Percentiles rank a stretch among this genome's conserved stretches.
Conservation (phyloP, 2,113 vertebrate species). For the Copsychus sechellarum region DNA sequence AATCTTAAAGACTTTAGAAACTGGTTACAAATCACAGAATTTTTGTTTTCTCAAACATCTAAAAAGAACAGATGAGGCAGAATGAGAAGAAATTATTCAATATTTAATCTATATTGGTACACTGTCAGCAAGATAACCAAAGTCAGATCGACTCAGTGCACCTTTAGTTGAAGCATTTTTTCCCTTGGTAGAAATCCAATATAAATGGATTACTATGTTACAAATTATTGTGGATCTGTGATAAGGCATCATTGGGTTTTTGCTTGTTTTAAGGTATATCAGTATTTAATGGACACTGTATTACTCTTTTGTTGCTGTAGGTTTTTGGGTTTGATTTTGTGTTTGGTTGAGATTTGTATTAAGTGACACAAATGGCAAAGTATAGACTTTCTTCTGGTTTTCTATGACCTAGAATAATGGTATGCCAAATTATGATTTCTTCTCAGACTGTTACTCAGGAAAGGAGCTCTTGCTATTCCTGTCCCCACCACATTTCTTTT, state of each 20-base stretch:
- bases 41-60: background rate
- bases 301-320: background rate
- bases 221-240: background rate
- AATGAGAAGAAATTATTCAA: background rate
- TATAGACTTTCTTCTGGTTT: background rate
- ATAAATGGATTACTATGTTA: background rate
- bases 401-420: background rate
- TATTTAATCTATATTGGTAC: background rate
- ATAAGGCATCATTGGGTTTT: rapidly evolving
- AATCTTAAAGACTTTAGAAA: background rate
- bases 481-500: background rate
- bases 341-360: background rate
- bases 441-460: background rate
- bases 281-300: background rate
- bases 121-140: background rate
- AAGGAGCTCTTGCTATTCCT: background rate
- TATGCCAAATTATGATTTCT: background rate
- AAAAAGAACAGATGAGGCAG: background rate
- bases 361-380: background rate
- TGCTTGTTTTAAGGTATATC: background rate
- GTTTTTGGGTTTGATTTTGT: background rate
- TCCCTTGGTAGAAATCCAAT: background rate
- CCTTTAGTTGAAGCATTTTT: background rate
- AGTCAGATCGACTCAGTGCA: background rate
- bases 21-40: background rate